Evolutionary conservation across 2,888 invertebrate species (phyloP).

Genomic region (Eretmocerus hayati): DNA sequence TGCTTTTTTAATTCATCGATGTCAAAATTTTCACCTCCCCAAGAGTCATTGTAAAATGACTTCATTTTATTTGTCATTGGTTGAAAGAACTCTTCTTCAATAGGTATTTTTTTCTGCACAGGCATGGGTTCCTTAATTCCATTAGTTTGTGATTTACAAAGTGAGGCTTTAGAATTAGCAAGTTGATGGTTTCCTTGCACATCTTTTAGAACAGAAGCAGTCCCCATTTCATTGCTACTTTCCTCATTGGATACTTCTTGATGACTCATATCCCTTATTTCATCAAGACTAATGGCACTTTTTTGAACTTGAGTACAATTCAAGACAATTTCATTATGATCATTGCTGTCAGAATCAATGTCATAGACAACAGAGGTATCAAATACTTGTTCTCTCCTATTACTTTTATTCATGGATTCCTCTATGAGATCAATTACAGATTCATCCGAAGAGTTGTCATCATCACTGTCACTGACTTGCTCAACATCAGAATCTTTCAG

Average conservation of each 20-base stretch:
- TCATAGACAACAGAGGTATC: too few relatives aligned
- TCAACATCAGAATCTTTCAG: slow-evolving; percentile 32
- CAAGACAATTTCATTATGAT: slow-evolving; percentile 26
- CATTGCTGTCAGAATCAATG: slow-evolving; percentile 10
- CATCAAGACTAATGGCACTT: slow-evolving; percentile 27
- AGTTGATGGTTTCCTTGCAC: neutral
- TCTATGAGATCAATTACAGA: neutral
- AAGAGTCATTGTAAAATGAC: slow-evolving; percentile 60
- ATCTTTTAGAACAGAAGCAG: neutral
- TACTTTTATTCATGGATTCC: neutral
- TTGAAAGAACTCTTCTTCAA: slow-evolving; percentile 29
- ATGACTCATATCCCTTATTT: slow-evolving; percentile 27
- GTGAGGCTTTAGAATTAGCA: neutral
- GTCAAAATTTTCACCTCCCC: slow-evolving; percentile 59
- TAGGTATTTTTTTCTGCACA: slow-evolving; percentile 6
- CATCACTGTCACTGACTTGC: slow-evolving; percentile 3
- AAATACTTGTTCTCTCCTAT: neutral
- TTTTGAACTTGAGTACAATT: slow-evolving; percentile 32
- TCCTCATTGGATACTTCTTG: slow-evolving; percentile 5
- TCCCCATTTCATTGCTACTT: neutral
- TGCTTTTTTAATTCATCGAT: slow-evolving; percentile 52
- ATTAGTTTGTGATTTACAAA: neutral
- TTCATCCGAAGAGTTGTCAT: neutral
- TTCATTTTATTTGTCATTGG: slow-evolving; percentile 51
- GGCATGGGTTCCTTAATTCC: neutral